Evolutionary conservation across 2,113 vertebrate species (phyloP).

Genomic region (Perca schrenkii): DNA sequence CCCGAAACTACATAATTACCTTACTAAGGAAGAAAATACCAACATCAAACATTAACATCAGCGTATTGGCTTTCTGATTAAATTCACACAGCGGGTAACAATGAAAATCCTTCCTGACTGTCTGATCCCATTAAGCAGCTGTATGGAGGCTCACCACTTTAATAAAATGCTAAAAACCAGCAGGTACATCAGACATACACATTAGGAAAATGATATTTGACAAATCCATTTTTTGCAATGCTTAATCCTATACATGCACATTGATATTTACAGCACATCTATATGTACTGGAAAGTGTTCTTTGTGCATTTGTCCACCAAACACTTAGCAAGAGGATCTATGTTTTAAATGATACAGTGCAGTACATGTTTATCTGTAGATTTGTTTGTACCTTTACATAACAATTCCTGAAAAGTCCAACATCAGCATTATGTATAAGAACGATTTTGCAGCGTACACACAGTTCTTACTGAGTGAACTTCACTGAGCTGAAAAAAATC

Average conservation of each 20-base stretch:
- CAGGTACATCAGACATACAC: background rate
- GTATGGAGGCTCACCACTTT: background rate
- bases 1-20: background rate
- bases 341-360: no score
- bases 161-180: background rate
- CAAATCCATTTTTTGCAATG: background rate
- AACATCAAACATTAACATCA: background rate
- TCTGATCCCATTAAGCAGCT: slow-evolving; percentile 11
- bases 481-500: background rate
- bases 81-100: slow-evolving; percentile 20
- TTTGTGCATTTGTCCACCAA: background rate
- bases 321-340: background rate
- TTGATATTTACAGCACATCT: background rate
- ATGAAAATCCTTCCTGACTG: background rate
- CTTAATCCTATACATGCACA: background rate
- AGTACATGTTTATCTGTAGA: background rate
- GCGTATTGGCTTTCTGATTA: slow-evolving; percentile 16
- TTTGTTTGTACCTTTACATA: background rate
- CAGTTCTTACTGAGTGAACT: background rate
- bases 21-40: background rate
- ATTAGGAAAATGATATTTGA: background rate
- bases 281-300: background rate
- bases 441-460: background rate
- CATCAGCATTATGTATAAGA: background rate
- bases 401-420: background rate